Conservation (phyloP, 1,140 invertebrate species). For the Orius laevigatus region DNA sequence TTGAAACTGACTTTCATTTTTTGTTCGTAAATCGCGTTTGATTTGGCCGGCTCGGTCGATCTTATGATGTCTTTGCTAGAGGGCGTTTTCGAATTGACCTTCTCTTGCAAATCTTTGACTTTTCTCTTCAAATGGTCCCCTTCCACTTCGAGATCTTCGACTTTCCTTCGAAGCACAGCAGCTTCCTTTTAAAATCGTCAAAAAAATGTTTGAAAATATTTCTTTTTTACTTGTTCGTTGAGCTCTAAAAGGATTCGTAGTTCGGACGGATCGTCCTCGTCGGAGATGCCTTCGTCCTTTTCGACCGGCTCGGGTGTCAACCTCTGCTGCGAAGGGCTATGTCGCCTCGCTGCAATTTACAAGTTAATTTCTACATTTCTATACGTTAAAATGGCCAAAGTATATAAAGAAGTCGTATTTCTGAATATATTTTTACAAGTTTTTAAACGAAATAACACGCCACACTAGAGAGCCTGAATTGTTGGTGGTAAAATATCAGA, state of each 20-base stretch:
- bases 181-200: too few species aligned
- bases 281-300: conserved; percentile 55
- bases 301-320: conserved; percentile 46
- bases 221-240: conserved; percentile 48
- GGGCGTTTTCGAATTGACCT: conserved; percentile 29
- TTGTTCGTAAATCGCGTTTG: conserved; percentile 38
- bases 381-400: background rate
- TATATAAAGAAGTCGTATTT: conserved; percentile 7
- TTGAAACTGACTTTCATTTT: conserved; percentile 39
- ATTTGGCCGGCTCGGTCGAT: conserved; percentile 26
- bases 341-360: conserved; percentile 34
- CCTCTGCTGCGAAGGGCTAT: conserved; percentile 35
- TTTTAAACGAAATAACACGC: background rate
- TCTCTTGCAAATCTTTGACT: conserved; percentile 58
- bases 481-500: too few species aligned
- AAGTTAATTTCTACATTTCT: background rate
- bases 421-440: conserved; percentile 5
- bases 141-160: conserved; percentile 68
- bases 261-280: conserved; percentile 59
- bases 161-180: conserved; percentile 57
- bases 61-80: conserved; percentile 22
- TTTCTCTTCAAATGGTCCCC: conserved; percentile 57
- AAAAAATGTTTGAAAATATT: conserved; percentile 15
- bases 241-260: conserved; percentile 65
- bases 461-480: background rate